phyloP scores from a whole-genome alignment of 2,888 invertebrate species.

The Drepana falcataria region DNA sequence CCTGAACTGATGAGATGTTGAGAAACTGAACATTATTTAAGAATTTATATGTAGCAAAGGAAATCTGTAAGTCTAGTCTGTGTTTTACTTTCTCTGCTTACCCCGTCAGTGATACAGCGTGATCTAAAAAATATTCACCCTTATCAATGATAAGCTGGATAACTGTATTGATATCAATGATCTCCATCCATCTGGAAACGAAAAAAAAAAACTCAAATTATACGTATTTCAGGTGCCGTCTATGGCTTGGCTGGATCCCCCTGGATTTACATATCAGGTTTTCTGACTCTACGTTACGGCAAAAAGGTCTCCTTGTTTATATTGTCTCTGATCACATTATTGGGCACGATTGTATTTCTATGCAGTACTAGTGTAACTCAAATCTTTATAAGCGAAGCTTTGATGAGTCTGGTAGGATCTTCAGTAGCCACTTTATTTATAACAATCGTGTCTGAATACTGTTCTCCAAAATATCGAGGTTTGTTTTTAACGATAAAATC shows the following conservation, averaged over 20 bases:
- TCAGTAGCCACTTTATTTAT: not conserved
- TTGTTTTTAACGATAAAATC: conserved; percentile 22
- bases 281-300: not conserved
- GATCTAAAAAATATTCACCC: too few species aligned
- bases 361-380: not conserved
- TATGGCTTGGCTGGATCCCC: not conserved
- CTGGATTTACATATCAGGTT: not conserved
- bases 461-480: conserved; percentile 17
- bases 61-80: too few species aligned
- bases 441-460: conserved; percentile 18
- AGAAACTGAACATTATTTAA: too few species aligned
- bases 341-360: not conserved
- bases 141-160: too few species aligned
- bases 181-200: too few species aligned
- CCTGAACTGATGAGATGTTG: too few species aligned
- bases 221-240: not conserved
- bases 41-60: too few species aligned
- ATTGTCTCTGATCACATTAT: not conserved
- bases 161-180: too few species aligned
- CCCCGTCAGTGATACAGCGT: too few species aligned
- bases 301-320: not conserved
- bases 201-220: not conserved
- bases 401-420: not conserved
- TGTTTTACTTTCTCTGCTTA: too few species aligned
- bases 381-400: not conserved